Evolutionary conservation across 2,113 vertebrate genomes (phyloP), one percentile per base, ranked within the genome.

Genomic region (Nerophis lumbriciformis): DNA sequence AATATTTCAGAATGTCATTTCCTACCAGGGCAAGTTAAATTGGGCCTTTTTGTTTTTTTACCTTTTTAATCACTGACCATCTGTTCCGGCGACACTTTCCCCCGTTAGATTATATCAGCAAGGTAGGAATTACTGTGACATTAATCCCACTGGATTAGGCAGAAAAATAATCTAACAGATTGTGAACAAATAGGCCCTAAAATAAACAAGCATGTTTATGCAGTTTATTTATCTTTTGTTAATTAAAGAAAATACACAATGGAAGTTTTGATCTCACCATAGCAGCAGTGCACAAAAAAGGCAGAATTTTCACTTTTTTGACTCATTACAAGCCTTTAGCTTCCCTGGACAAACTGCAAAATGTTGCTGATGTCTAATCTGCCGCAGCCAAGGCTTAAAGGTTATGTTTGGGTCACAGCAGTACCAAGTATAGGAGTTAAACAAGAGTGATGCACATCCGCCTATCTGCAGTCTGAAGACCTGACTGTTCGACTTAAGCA

Each of bases 91-190:
- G 66, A 82, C 71, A 78, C 80, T 76, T 73, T 71, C 68, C 63
- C 28, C 58, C 28, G 12, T 72, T 79, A 79, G 83, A 81, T 88
- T 79, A 77, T 48, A 72, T 68, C 69, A 69, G 66, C 53, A 69
- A 76, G 65, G 75, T 68, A 63, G 81, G 82, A 85, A 76, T 85
- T 66, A 73, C 63, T 78, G 56, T 68, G 68, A 76, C 72, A 72
- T 64, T 87, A 87, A 89, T 89, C 86, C 76, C 21, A 4, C 39
- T 78, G 81, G 88, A 89, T 89, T 88, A 90, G 63, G 49, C 63
- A 3, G 57, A 69, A 67, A 66, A 42, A 74, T 60, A 76, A 81
- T 76, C 72, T 76, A 61, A 57, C 42, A 16, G 49, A 49, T 51
- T 61, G 38, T 42, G 38, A 51, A 12, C 38, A 63, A 60, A 62